These are phyloP conservation scores for Dipodomys merriami DNA, from an alignment of 2,113 vertebrate genomes.

Conservation along the genomic window DNA sequence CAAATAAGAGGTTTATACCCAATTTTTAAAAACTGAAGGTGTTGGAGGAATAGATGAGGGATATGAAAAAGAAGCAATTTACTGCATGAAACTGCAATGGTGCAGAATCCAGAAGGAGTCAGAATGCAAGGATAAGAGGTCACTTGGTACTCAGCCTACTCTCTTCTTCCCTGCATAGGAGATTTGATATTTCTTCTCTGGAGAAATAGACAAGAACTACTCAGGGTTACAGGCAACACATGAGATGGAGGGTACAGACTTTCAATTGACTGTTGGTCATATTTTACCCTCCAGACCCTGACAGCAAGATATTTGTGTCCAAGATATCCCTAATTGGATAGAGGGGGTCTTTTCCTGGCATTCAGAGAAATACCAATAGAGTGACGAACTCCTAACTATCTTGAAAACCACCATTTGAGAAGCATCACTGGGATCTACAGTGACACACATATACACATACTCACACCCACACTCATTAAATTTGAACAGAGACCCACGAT, in stretches of 20 bases:
- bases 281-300: neutral
- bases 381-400: neutral
- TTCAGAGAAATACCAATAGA: neutral
- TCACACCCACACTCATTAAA: neutral
- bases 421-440: neutral
- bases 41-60: neutral
- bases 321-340: neutral
- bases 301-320: neutral
- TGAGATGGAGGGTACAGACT: neutral
- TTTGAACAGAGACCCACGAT: conserved; percentile 6
- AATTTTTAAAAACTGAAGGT: conserved; percentile 44
- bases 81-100: neutral
- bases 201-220: neutral
- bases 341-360: neutral
- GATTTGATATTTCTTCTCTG: neutral
- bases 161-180: neutral
- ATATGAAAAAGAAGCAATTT: neutral
- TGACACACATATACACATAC: neutral
- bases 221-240: neutral
- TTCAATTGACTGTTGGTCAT: too few species aligned
- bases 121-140: neutral
- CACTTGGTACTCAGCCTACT: neutral
- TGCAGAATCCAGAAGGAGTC: neutral
- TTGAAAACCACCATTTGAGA: neutral
- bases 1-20: neutral